Percentiles rank a stretch among this genome's conserved stretches.
phyloP scores from a whole-genome alignment of 2,888 invertebrate genomes.

The Chorisops tibialis region DNA sequence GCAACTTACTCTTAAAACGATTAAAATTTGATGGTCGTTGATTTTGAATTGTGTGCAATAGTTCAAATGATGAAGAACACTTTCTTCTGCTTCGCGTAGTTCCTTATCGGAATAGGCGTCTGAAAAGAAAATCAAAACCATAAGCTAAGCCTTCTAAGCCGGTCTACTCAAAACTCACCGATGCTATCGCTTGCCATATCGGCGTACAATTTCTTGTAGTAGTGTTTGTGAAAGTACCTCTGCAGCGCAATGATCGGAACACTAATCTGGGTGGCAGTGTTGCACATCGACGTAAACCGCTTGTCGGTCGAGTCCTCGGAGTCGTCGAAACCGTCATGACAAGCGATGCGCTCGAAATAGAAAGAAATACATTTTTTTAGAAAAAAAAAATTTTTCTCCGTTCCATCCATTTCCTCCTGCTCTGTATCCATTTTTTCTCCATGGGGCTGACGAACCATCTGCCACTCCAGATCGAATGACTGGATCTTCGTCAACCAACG shows the following conservation, averaged over 20 bases:
- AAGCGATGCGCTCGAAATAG: too few relatives aligned
- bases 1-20: constrained; percentile 41
- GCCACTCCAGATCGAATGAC: too few relatives aligned
- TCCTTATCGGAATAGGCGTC: constrained; percentile 54
- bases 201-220: constrained; percentile 48
- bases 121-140: constrained; percentile 37
- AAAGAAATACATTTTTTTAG: too few relatives aligned
- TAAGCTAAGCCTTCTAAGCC: not conserved
- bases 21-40: constrained; percentile 45
- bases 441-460: too few relatives aligned
- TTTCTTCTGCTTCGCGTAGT: constrained; percentile 60
- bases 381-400: too few relatives aligned
- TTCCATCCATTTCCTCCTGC: too few relatives aligned
- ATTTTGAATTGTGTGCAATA: constrained; percentile 49
- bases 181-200: constrained; percentile 49
- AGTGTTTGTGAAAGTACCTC: constrained; percentile 54
- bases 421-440: too few relatives aligned
- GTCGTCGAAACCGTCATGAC: constrained; percentile 40
- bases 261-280: constrained; percentile 45
- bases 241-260: constrained; percentile 54
- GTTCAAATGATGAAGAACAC: constrained; percentile 59
- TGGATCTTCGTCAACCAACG: too few relatives aligned
- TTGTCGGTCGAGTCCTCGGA: constrained; percentile 39
- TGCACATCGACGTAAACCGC: constrained; percentile 54
- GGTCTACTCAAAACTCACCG: constrained; percentile 37